phyloP scores from a whole-genome alignment of 2,113 vertebrate genomes.

The Hassar affinis region DNA sequence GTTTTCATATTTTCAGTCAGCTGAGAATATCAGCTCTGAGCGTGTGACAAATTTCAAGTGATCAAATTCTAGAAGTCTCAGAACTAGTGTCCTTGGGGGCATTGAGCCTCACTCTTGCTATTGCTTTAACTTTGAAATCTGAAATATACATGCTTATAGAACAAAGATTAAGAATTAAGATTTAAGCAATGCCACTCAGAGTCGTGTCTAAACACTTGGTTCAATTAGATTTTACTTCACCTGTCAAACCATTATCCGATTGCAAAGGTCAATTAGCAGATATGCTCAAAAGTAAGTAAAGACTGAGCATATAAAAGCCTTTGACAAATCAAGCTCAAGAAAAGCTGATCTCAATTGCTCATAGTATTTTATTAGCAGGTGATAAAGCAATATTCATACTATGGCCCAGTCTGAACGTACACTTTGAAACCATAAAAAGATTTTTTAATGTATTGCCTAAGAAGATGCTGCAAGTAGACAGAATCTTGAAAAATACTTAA shows the following conservation, averaged over 20 bases:
- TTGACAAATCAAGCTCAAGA: slow-evolving; percentile 3
- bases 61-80: background rate
- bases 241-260: background rate
- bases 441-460: background rate
- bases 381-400: background rate
- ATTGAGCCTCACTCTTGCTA: background rate
- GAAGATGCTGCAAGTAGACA: background rate
- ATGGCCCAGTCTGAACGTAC: background rate
- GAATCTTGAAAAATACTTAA: background rate
- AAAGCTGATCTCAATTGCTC: background rate
- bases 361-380: background rate
- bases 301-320: background rate
- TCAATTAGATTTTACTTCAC: slow-evolving; percentile 9
- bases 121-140: background rate
- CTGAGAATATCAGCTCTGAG: background rate
- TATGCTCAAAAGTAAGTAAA: background rate
- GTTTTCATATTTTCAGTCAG: background rate
- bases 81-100: background rate
- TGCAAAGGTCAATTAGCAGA: background rate
- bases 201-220: background rate
- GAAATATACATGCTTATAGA: slow-evolving; percentile 1
- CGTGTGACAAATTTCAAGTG: background rate
- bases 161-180: background rate
- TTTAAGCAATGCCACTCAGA: background rate
- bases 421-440: background rate